These are phyloP conservation scores for Phytoseiulus persimilis DNA, from an alignment of 2,888 invertebrate genomes.

Conservation along the genomic window DNA sequence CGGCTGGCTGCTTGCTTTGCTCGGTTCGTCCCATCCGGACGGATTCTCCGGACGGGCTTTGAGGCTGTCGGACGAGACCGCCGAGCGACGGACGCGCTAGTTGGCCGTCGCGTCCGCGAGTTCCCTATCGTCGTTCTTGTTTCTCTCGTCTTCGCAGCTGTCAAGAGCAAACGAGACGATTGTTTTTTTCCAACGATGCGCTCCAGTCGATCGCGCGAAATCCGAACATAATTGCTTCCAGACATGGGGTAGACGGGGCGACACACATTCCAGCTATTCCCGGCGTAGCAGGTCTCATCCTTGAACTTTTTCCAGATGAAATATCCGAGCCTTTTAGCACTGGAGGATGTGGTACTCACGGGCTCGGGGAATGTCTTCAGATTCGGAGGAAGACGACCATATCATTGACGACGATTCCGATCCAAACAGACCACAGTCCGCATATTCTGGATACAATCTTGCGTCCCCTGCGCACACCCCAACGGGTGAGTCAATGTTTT, in stretches of 20 bases:
- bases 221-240: too few relatives aligned
- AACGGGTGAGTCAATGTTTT: not conserved
- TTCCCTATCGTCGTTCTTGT: not conserved
- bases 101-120: not conserved
- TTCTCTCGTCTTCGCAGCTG: not conserved
- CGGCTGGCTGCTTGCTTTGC: not conserved
- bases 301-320: not conserved
- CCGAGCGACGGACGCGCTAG: not conserved
- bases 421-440: conserved; percentile 22
- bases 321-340: conserved; percentile 34
- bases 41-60: not conserved
- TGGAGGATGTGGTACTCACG: not conserved
- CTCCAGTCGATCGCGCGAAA: not conserved
- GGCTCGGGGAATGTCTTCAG: conserved; percentile 23
- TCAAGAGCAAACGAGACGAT: not conserved
- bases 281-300: too few relatives aligned
- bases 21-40: not conserved
- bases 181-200: too few relatives aligned
- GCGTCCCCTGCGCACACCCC: conserved; percentile 30
- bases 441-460: conserved; percentile 35
- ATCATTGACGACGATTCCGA: conserved; percentile 37
- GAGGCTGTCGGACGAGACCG: not conserved
- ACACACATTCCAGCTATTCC: too few relatives aligned
- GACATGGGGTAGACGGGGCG: too few relatives aligned
- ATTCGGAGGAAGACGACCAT: conserved; percentile 29